Evolutionary conservation across 2,888 invertebrate species (phyloP).

Genomic region (Scaptomyza reducta): DNA sequence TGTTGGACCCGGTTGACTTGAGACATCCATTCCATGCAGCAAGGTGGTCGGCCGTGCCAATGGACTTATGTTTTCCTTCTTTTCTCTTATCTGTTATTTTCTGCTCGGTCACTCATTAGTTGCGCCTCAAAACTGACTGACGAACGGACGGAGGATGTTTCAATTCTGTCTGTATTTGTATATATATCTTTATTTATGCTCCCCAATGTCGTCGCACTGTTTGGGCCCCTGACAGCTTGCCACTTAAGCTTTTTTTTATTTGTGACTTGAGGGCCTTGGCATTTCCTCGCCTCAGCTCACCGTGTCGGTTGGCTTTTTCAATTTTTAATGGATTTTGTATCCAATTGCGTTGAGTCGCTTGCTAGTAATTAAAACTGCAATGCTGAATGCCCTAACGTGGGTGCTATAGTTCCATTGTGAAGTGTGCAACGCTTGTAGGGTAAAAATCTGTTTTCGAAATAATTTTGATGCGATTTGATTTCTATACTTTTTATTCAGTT

Average conservation of each 20-base stretch:
- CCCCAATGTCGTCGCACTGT: conserved; percentile 39
- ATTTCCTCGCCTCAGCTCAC: conserved; percentile 1
- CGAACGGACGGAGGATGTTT: conserved; percentile 1
- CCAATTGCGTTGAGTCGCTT: conserved; percentile 42
- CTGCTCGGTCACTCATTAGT: conserved; percentile 71
- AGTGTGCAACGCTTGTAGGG: neutral
- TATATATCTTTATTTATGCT: conserved; percentile 47
- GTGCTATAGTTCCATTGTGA: neutral
- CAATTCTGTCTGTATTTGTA: conserved; percentile 10
- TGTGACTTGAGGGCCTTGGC: conserved; percentile 9
- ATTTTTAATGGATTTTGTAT: conserved; percentile 68
- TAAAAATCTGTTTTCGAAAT: too few relatives aligned
- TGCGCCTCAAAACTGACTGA: conserved; percentile 58
- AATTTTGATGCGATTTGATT: too few relatives aligned
- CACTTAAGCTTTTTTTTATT: conserved; percentile 42
- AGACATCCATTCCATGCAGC: conserved; percentile 54
- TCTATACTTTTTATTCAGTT: too few relatives aligned
- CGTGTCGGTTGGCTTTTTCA: conserved; percentile 24
- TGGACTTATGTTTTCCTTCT: conserved; percentile 58
- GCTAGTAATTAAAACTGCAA: conserved; percentile 69
- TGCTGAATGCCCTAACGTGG: conserved; percentile 30
- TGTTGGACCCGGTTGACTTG: conserved; percentile 74
- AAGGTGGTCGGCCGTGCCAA: conserved; percentile 79
- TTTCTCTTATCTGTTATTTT: neutral
- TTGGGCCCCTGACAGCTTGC: conserved; percentile 31